phyloP scores from a whole-genome alignment of 2,888 invertebrate species.

The Parnassius glacialis region DNA sequence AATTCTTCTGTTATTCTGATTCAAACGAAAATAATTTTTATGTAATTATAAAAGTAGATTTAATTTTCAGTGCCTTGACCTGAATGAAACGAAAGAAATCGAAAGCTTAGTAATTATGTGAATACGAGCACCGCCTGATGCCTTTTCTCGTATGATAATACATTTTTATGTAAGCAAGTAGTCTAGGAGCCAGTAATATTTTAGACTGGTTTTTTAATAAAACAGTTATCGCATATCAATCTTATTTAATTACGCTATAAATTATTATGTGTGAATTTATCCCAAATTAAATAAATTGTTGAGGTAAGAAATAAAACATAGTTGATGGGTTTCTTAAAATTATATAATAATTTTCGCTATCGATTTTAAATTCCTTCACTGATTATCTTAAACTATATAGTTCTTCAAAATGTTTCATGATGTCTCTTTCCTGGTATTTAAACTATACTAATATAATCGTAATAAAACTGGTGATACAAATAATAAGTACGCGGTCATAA shows the following conservation, averaged over 20 bases:
- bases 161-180: not conserved
- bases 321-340: too few species aligned
- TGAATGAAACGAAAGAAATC: conserved; percentile 22
- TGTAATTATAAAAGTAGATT: conserved; percentile 12
- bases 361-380: too few species aligned
- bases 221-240: not conserved
- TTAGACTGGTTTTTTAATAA: not conserved
- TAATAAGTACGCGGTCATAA: too few species aligned
- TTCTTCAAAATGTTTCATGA: too few species aligned
- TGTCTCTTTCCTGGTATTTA: too few species aligned
- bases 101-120: conserved; percentile 29
- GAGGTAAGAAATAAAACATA: too few species aligned
- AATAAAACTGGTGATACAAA: too few species aligned
- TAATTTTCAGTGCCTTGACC: conserved; percentile 34
- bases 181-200: conserved; percentile 12
- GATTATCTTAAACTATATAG: too few species aligned
- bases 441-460: too few species aligned
- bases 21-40: not conserved
- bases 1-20: not conserved
- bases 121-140: conserved; percentile 18
- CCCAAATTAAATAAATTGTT: too few species aligned
- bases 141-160: conserved; percentile 4
- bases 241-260: not conserved
- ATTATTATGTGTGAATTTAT: too few species aligned
- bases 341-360: too few species aligned